Conservation (phyloP, 2,888 invertebrate genomes). For the Lucinisca nassula region DNA sequence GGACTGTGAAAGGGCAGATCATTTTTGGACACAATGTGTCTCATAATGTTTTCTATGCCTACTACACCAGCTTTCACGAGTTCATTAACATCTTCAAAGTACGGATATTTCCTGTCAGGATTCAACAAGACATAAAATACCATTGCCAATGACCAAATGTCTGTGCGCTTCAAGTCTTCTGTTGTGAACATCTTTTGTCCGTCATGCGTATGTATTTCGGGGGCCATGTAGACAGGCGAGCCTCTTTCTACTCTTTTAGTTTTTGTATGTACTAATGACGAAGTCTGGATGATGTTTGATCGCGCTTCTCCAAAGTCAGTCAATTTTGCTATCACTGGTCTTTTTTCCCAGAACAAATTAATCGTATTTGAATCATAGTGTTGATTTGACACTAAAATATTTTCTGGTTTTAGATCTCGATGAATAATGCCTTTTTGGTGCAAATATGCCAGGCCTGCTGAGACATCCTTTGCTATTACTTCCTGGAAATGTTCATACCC, state of each 20-base stretch:
- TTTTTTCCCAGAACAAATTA: background rate
- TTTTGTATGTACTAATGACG: conserved; percentile 22
- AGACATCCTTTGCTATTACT: conserved; percentile 13
- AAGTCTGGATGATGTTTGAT: conserved; percentile 17
- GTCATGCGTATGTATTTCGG: conserved; percentile 14
- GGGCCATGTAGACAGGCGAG: conserved; percentile 28
- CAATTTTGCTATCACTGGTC: conserved; percentile 16
- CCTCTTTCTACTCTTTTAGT: conserved; percentile 20
- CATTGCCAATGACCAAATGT: conserved; percentile 26
- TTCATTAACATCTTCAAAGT: background rate
- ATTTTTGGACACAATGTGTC: background rate
- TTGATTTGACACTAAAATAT: conserved; percentile 29
- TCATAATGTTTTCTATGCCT: background rate
- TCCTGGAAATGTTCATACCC: conserved; percentile 24
- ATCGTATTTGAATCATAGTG: conserved; percentile 16
- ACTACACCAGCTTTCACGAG: background rate
- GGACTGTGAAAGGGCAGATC: conserved; percentile 7
- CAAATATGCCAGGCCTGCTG: conserved; percentile 19
- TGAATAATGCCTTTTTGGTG: conserved; percentile 22
- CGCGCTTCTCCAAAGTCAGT: conserved; percentile 28
- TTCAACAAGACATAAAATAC: conserved; percentile 7
- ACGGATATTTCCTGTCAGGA: conserved; percentile 23
- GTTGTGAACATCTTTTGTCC: background rate
- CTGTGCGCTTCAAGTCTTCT: conserved; percentile 11
- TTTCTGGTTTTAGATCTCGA: conserved; percentile 31